Evolutionary conservation across 1,140 invertebrate species (phyloP).

Genomic region (Drosophila sucinea): DNA sequence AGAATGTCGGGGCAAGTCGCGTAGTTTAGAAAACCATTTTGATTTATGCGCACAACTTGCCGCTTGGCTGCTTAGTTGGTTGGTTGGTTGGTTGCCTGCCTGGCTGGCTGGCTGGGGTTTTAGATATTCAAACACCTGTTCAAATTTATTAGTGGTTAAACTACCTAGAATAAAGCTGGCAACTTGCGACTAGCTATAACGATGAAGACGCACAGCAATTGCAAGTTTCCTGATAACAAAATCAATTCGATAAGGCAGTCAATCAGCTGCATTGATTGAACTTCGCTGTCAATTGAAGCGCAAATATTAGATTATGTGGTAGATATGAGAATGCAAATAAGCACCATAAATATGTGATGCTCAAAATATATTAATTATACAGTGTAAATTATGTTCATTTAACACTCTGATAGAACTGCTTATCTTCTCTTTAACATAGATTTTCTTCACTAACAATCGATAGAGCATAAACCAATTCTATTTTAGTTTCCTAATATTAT

Average conservation of each 20-base stretch:
- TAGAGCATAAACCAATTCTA: too few species aligned
- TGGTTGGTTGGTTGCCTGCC: too few species aligned
- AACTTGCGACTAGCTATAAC: constrained; percentile 18
- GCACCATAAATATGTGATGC: too few species aligned
- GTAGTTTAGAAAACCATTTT: constrained; percentile 57
- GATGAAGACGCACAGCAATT: constrained; percentile 24
- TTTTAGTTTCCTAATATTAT: too few species aligned
- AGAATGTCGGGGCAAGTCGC: constrained; percentile 17
- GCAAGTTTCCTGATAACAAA: constrained; percentile 53
- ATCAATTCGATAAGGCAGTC: constrained; percentile 46
- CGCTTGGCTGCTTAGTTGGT: not conserved
- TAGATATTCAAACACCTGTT: constrained; percentile 52
- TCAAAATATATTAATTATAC: too few species aligned
- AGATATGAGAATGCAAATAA: too few species aligned
- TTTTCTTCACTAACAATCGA: too few species aligned
- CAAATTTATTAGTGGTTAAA: constrained; percentile 50
- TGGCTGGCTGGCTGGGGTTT: not conserved
- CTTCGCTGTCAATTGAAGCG: not conserved
- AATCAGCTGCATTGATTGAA: constrained; percentile 40
- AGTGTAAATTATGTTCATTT: too few species aligned
- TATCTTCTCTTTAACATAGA: too few species aligned
- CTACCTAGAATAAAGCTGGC: constrained; percentile 37
- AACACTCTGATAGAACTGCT: too few species aligned
- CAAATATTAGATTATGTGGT: too few species aligned
- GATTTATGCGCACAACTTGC: constrained; percentile 58